Evolutionary conservation across 2,113 vertebrate species (phyloP).

Genomic region (Mormyrus iriodes): DNA sequence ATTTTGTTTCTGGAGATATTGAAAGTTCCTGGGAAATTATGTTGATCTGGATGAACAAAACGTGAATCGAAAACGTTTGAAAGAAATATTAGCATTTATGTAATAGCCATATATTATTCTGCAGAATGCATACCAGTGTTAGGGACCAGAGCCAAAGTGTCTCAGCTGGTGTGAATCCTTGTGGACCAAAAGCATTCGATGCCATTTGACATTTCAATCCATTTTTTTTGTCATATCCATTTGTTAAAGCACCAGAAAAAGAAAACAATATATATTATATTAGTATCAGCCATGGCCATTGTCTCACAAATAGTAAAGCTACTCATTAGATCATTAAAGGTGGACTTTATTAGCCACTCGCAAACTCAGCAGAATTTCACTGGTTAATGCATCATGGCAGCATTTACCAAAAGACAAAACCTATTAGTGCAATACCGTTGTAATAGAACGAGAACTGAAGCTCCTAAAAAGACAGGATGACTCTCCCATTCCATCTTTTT

Average conservation of each 20-base stretch:
- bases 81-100: slow-evolving; percentile 1
- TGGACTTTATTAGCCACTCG: neutral
- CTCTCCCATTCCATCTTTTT: slow-evolving; percentile 38
- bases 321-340: neutral
- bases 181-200: neutral
- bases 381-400: slow-evolving; percentile 29
- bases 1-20: neutral
- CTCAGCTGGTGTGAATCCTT: neutral
- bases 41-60: neutral
- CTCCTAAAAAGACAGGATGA: slow-evolving; percentile 51
- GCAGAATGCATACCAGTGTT: neutral
- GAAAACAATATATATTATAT: neutral
- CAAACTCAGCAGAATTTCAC: neutral
- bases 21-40: neutral
- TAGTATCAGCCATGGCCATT: neutral
- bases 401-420: slow-evolving; percentile 42
- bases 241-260: neutral
- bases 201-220: neutral
- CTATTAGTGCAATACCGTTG: slow-evolving; percentile 52
- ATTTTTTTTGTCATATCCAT: neutral
- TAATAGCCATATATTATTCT: neutral
- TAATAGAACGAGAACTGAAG: slow-evolving; percentile 62
- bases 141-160: neutral
- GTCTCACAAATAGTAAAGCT: neutral
- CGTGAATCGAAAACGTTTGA: neutral